Evolutionary conservation across 2,888 invertebrate species (phyloP), one percentile per base, ranked within the genome.

Genomic region (Spatulosminthurus flaviceps): DNA sequence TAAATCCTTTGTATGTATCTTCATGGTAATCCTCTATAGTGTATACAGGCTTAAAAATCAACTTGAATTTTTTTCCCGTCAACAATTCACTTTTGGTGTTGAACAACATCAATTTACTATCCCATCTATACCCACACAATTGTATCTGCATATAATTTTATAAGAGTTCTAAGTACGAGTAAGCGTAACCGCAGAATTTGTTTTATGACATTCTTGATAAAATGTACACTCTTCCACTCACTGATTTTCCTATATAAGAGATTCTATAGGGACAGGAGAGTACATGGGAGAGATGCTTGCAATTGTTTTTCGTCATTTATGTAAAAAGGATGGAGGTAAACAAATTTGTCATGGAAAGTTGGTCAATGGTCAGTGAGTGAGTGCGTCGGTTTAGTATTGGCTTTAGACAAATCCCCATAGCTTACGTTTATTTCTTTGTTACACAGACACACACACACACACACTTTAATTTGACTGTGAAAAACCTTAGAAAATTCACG

Each of bases 381-480:
- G 34, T 7, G 34, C 4, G 34, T 34, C 5, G 34, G 9, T 4
- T 34, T 34, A 34, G 34, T 4, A 34, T 9, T 34, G 34, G 34
- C 5, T 34, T 34, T 34, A 34, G 5, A 34, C 9, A 34, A 7
- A 34, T 4, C 4, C 34, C 34, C 5, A 34, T 7, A 34, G 34
- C 34, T 7, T 7, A 34, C 9, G 34, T 34, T 34, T 34, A 34
- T 34, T 34, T 34, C 34, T 34, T 34, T 34, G 4, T 34, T 4
- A 7, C 5, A n/a, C n/a, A n/a, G n/a, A n/a, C n/a, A n/a, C n/a
- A n/a, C n/a, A n/a, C n/a, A n/a, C n/a, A n/a, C n/a, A n/a, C n/a
- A 51, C 51, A 19, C 51, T 51, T 51, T 51, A n/a, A 51, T 51
- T 51, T 51, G 51, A 51, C 51, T 51, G n/a, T n/a, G 51, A 51